Evolutionary conservation across 2,888 invertebrate genomes (phyloP).

Genomic region (Caenorhabditis japonica): DNA sequence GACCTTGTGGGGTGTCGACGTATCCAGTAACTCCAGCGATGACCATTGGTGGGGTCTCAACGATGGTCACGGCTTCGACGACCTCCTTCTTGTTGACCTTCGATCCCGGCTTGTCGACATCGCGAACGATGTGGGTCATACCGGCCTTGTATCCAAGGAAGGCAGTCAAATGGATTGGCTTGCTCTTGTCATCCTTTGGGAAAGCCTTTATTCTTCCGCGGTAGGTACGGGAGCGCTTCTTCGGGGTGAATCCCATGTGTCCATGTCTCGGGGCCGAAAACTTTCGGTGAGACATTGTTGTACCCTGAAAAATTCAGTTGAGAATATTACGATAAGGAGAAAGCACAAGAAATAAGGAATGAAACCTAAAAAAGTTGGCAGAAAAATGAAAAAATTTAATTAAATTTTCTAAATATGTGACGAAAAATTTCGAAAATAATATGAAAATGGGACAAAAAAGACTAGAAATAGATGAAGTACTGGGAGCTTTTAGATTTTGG

Average conservation of each 20-base stretch:
- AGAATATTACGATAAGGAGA: background rate
- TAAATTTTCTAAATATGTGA: too few species aligned
- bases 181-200: slow-evolving; percentile 92
- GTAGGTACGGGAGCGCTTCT: slow-evolving; percentile 94
- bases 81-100: slow-evolving; percentile 99
- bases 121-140: slow-evolving; percentile 99
- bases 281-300: slow-evolving; percentile 91
- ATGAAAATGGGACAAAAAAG: background rate
- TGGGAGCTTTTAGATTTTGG: slow-evolving; percentile 19
- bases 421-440: background rate
- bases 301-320: slow-evolving; percentile 44
- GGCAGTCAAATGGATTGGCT: slow-evolving; percentile 93
- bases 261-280: slow-evolving; percentile 99
- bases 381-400: slow-evolving; percentile 5
- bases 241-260: slow-evolving; percentile 99
- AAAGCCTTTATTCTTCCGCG: slow-evolving; percentile 99
- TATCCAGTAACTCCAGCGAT: slow-evolving; percentile 96
- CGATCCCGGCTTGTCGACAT: slow-evolving; percentile 81
- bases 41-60: slow-evolving; percentile 98
- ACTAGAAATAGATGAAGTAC: background rate
- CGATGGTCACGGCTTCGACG: slow-evolving; percentile 96
- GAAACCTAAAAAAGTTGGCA: background rate
- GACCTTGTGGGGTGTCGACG: slow-evolving; percentile 97
- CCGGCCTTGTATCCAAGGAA: slow-evolving; percentile 99
- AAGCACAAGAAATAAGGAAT: background rate